phyloP scores from a whole-genome alignment of 2,113 vertebrate genomes.

The Malaclemys terrapin region DNA sequence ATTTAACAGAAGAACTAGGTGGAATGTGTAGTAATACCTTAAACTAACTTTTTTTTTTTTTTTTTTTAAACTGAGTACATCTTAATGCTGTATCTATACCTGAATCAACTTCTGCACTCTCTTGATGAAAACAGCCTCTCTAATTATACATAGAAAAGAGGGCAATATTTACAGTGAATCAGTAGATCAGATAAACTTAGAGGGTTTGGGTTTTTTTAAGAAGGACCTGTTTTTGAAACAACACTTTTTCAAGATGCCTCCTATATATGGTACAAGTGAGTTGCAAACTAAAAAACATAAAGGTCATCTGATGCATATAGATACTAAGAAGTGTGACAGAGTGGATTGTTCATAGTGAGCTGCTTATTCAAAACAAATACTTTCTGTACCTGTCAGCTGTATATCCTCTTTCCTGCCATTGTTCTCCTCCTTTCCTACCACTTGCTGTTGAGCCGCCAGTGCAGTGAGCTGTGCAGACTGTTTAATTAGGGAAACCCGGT shows the following conservation, averaged over 20 bases:
- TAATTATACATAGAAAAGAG: neutral
- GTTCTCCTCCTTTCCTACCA: slow-evolving; percentile 81
- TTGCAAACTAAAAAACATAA: neutral
- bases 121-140: neutral
- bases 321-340: neutral
- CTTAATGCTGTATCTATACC: neutral
- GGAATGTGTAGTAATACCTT: neutral
- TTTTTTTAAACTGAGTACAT: neutral
- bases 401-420: slow-evolving; percentile 70
- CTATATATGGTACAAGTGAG: neutral
- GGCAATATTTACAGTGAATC: neutral
- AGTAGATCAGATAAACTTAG: neutral
- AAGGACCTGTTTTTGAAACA: neutral
- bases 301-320: neutral
- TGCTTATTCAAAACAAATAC: neutral
- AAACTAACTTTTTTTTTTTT: neutral
- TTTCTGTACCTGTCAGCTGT: slow-evolving; percentile 84
- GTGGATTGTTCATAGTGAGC: neutral
- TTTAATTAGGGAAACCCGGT: slow-evolving; percentile 96
- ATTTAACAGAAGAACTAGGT: neutral
- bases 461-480: slow-evolving; percentile 97
- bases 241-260: neutral
- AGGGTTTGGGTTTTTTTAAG: neutral
- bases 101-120: neutral
- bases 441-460: slow-evolving; percentile 92